These are phyloP conservation scores for Alethe castanea DNA, from an alignment of 2,113 vertebrate genomes.

Conservation along the genomic window DNA sequence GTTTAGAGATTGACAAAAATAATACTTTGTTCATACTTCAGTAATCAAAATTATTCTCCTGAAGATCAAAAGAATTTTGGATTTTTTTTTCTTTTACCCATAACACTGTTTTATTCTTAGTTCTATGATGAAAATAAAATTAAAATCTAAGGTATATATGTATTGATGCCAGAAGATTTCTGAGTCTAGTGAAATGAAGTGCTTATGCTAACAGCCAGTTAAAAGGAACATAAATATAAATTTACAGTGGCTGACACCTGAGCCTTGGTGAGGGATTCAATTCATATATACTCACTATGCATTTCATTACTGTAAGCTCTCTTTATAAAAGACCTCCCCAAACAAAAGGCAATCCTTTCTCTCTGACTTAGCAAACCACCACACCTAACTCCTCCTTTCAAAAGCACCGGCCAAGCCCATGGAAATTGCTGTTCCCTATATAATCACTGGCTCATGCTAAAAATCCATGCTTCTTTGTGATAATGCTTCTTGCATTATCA, in stretches of 20 bases:
- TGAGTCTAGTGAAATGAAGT: background rate
- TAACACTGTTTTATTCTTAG: background rate
- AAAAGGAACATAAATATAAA: slow-evolving; percentile 33
- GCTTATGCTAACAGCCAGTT: background rate
- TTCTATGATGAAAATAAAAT: background rate
- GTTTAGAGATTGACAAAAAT: background rate
- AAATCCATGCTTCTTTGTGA: background rate
- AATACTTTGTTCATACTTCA: background rate
- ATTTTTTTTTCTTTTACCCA: background rate
- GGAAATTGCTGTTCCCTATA: background rate
- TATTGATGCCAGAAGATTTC: background rate
- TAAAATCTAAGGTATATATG: background rate
- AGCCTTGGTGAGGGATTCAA: background rate
- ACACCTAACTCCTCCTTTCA: background rate
- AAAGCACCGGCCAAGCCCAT: background rate
- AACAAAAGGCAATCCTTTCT: background rate
- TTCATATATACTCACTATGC: background rate
- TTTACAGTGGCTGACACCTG: background rate
- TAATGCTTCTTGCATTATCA: background rate
- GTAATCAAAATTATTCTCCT: background rate
- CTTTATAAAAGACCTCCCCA: background rate
- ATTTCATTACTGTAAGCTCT: background rate
- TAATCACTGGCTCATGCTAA: background rate
- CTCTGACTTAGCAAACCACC: background rate
- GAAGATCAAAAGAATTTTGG: background rate